Percentiles rank a stretch among this genome's conserved stretches.
Conservation (phyloP, 2,888 invertebrate species). For the Tachina fera region DNA sequence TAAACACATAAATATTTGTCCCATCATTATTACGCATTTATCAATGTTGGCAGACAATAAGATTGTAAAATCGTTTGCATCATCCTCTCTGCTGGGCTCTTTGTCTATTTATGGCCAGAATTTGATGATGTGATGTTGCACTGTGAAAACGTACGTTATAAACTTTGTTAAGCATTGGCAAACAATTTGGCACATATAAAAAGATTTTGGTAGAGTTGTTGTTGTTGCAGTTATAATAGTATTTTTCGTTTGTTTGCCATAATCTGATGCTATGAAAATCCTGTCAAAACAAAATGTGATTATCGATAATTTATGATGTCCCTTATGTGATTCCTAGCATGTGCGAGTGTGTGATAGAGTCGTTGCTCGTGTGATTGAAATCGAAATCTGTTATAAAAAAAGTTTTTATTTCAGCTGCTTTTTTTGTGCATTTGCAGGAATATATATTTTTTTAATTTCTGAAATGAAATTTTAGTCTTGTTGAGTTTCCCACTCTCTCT, state of each 20-base stretch:
- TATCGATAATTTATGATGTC: constrained; percentile 83
- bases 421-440: constrained; percentile 26
- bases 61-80: constrained; percentile 44
- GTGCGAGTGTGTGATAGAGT: neutral
- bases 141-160: neutral
- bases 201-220: constrained; percentile 15
- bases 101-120: neutral
- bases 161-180: constrained; percentile 44
- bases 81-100: constrained; percentile 38
- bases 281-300: constrained; percentile 83
- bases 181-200: constrained; percentile 59
- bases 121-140: constrained; percentile 42
- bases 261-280: constrained; percentile 66
- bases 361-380: constrained; percentile 27
- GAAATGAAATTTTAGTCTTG: neutral
- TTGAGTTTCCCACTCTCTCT: neutral
- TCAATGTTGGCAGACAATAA: constrained; percentile 52
- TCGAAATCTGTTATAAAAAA: constrained; percentile 14
- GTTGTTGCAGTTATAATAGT: constrained; percentile 25
- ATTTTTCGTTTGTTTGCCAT: neutral
- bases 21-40: constrained; percentile 76
- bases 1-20: constrained; percentile 75
- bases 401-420: constrained; percentile 40
- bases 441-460: neutral
- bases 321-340: constrained; percentile 41